These are phyloP conservation scores for Lanius collurio DNA, from an alignment of 2,113 vertebrate species.

Conservation along the genomic window DNA sequence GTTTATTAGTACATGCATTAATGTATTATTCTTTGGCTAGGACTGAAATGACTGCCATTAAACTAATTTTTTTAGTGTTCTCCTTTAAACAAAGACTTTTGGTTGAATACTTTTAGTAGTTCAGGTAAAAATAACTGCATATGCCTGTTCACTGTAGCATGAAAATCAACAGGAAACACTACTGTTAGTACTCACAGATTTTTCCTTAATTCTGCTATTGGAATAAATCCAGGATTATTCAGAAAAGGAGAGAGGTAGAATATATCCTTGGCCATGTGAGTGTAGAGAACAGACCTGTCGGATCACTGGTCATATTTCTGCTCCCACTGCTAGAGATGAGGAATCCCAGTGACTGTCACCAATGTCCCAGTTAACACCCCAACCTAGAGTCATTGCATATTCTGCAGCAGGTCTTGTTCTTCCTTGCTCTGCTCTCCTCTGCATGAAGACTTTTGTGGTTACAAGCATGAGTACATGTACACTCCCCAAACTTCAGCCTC, in stretches of 20 bases:
- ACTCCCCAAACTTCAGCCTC: neutral
- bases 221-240: neutral
- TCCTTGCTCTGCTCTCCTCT: neutral
- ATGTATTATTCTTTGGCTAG: neutral
- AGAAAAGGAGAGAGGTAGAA: neutral
- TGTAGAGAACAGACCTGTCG: neutral
- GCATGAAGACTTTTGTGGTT: neutral
- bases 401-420: neutral
- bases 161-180: neutral
- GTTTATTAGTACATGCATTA: neutral
- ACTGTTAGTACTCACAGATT: neutral
- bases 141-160: neutral
- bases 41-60: neutral
- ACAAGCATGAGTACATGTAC: neutral
- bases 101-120: neutral
- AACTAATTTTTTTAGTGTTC: neutral
- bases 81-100: neutral
- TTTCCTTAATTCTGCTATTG: neutral
- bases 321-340: accelerated
- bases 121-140: slow-evolving; percentile 12
- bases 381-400: neutral
- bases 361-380: neutral
- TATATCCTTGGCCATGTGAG: neutral
- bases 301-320: neutral
- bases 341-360: neutral